A percentile compares a stretch with the other conserved stretches of the same genome.
phyloP scores from a whole-genome alignment of 2,888 invertebrate species.

The Alsophila aescularia region DNA sequence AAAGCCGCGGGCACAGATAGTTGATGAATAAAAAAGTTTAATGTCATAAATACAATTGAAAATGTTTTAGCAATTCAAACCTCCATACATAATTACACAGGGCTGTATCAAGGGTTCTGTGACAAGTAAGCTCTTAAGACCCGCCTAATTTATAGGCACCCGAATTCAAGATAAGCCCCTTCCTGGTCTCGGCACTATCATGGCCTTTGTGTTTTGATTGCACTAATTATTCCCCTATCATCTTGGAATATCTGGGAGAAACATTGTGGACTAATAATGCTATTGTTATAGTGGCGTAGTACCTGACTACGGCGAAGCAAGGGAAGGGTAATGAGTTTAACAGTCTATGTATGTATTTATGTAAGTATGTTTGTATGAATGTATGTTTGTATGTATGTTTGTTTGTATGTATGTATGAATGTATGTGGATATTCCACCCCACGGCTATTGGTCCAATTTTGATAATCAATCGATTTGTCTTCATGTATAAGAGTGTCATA shows the following conservation, averaged over 20 bases:
- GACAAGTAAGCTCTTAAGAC: constrained; percentile 32
- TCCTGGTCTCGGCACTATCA: constrained; percentile 26
- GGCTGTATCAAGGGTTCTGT: constrained; percentile 23
- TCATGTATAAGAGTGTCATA: too few species aligned
- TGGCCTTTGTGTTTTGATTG: constrained; percentile 27
- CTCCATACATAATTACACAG: constrained; percentile 23
- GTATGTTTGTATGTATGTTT: too few species aligned
- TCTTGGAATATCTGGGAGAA: constrained; percentile 2
- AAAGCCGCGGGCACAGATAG: too few species aligned
- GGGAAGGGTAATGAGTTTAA: too few species aligned
- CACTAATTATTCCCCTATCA: constrained; percentile 24
- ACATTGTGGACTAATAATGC: background rate
- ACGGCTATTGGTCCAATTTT: too few species aligned
- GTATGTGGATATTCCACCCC: too few species aligned
- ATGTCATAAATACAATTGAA: background rate
- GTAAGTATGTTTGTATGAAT: too few species aligned
- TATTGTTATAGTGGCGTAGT: background rate
- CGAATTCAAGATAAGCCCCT: constrained; percentile 34
- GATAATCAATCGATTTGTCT: too few species aligned
- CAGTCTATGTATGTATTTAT: too few species aligned
- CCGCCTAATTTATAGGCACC: constrained; percentile 36
- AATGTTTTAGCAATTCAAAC: background rate
- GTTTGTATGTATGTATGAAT: too few species aligned
- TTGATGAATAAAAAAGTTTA: too few species aligned
- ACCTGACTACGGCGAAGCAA: too few species aligned